phyloP scores from a whole-genome alignment of 37 sponge, comb jelly and placozoan genomes.

The Haliclona indistincta region DNA sequence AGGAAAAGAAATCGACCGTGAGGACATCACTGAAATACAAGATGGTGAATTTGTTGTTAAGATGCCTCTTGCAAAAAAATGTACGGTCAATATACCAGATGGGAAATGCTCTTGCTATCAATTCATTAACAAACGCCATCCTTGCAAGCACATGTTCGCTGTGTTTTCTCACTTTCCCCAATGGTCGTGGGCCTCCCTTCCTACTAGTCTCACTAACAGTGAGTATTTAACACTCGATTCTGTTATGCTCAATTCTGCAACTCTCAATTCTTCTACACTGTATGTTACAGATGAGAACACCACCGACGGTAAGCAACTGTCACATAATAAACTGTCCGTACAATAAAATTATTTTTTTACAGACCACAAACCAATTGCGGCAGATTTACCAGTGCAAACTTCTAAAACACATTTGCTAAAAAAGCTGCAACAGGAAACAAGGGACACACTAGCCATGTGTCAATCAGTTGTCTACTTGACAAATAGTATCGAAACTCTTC shows the following conservation, averaged over 20 bases:
- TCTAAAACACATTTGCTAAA: no score
- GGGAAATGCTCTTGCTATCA: not conserved
- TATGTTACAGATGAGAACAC: not conserved
- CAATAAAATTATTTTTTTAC: no score
- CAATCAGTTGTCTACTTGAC: conserved; percentile 9
- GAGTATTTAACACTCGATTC: not conserved
- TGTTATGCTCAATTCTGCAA: not conserved
- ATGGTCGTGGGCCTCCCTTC: conserved; percentile 31
- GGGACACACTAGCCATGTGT: not conserved
- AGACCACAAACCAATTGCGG: no score
- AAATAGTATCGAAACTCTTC: conserved; percentile 1
- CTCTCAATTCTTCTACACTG: not conserved
- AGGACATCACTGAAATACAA: no score
- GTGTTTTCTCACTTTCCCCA: conserved; percentile 11
- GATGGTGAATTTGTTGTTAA: no score
- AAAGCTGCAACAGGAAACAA: no score
- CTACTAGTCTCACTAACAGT: not conserved
- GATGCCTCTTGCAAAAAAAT: no score
- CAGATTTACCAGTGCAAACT: conserved; percentile 1
- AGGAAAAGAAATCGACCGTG: no score
- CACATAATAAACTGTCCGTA: not conserved
- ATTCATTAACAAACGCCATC: conserved; percentile 10
- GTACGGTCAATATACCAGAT: conserved; percentile 11
- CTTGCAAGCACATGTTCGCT: conserved; percentile 53
- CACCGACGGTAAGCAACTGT: not conserved